Percentiles rank a stretch among this genome's conserved stretches.
Evolutionary conservation across 1,140 invertebrate species (phyloP).

Genomic region (Ptiloglossa arizonensis): DNA sequence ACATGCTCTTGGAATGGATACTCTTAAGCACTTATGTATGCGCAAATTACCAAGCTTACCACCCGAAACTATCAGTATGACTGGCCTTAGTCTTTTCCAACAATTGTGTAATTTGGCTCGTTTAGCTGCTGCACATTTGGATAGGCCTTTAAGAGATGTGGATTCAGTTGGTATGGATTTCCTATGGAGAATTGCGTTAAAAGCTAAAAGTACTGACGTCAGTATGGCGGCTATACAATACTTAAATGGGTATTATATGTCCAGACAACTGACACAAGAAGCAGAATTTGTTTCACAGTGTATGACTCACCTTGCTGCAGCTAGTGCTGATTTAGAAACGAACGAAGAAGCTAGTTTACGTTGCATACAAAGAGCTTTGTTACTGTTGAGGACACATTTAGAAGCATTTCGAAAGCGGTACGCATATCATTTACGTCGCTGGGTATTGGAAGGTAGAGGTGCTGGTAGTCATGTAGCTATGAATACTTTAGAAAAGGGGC

Average conservation of each 20-base stretch:
- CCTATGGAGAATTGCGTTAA: constrained; percentile 95
- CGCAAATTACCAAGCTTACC: constrained; percentile 93
- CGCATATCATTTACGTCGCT: constrained; percentile 92
- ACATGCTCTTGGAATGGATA: constrained; percentile 93
- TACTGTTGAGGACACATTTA: constrained; percentile 94
- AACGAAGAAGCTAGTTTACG: constrained; percentile 91
- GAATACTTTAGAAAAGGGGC: constrained; percentile 82
- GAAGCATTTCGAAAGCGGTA: constrained; percentile 95
- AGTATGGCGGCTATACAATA: constrained; percentile 97
- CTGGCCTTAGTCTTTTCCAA: constrained; percentile 94
- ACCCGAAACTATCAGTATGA: constrained; percentile 95
- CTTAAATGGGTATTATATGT: constrained; percentile 96
- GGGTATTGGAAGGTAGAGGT: constrained; percentile 91
- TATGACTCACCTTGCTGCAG: constrained; percentile 93
- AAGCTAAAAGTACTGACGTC: constrained; percentile 94
- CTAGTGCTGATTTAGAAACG: constrained; percentile 87
- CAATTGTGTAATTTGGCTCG: constrained; percentile 93
- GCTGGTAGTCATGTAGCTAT: constrained; percentile 88
- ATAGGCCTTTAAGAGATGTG: constrained; percentile 77
- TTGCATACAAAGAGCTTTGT: constrained; percentile 93
- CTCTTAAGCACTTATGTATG: constrained; percentile 93
- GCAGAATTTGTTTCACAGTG: constrained; percentile 95
- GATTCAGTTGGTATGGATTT: constrained; percentile 92
- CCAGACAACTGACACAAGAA: constrained; percentile 93
- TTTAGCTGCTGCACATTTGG: constrained; percentile 86